These are phyloP conservation scores for Hyperoplus lanceolatus DNA, from an alignment of 2,797 vertebrate genomes.

Conservation along the genomic window DNA sequence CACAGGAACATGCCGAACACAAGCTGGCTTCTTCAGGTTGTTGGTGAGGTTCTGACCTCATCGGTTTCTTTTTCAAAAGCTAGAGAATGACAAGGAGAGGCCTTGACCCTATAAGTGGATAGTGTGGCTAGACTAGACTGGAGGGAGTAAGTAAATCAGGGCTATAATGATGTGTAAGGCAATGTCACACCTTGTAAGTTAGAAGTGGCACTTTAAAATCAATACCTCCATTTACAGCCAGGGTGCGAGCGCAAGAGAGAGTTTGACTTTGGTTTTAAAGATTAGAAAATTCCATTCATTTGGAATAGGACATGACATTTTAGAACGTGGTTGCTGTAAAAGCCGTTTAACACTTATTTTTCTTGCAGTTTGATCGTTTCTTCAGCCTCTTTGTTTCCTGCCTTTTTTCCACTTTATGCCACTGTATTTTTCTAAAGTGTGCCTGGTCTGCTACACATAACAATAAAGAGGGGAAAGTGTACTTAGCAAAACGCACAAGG, in stretches of 20 bases:
- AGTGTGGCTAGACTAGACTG: constrained; percentile 8
- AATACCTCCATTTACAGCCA: constrained; percentile 60
- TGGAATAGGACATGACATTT: neutral
- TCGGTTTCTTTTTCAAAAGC: constrained; percentile 34
- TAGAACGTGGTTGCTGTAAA: neutral
- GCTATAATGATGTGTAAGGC: constrained; percentile 65
- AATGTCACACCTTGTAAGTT: constrained; percentile 57
- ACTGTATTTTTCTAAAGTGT: constrained; percentile 1
- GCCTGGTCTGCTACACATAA: neutral
- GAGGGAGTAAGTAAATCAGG: constrained; percentile 59
- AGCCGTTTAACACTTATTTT: neutral
- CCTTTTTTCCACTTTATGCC: neutral
- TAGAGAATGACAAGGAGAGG: constrained; percentile 17
- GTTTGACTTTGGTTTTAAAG: constrained; percentile 40
- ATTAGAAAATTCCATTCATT: constrained; percentile 47
- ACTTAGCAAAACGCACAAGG: constrained; percentile 16
- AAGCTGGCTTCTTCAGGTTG: constrained; percentile 15
- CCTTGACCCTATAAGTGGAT: constrained; percentile 26
- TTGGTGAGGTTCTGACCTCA: constrained; percentile 36
- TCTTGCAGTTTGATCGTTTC: neutral
- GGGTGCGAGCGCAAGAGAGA: constrained; percentile 4
- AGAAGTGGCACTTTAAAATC: constrained; percentile 69
- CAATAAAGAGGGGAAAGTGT: constrained; percentile 1
- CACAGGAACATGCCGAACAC: constrained; percentile 1
- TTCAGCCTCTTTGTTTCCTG: constrained; percentile 4